Conservation (phyloP, 30 jellyfish, hydroid and myxozoan species). For the Hydra vulgaris region DNA sequence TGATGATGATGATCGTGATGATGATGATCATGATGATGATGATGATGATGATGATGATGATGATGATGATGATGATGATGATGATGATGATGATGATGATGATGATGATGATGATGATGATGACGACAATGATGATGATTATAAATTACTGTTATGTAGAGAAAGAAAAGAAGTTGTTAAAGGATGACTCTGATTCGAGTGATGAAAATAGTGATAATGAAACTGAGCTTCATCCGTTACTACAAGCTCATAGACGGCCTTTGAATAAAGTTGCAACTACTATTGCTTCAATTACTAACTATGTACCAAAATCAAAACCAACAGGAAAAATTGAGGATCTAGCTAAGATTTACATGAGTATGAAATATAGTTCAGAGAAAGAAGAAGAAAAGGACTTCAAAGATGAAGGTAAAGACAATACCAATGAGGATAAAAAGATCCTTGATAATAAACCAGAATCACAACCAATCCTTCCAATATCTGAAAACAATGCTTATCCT, state of each 20-base stretch:
- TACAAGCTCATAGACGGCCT: conserved; percentile 84
- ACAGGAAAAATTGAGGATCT: conserved; percentile 29
- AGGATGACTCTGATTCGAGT: background rate
- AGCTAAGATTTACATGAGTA: conserved; percentile 41
- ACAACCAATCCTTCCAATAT: background rate
- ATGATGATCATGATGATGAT: conserved; percentile 1
- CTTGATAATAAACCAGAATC: background rate
- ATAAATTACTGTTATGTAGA: background rate
- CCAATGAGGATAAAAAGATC: background rate
- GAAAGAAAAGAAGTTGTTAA: background rate
- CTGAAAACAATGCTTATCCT: background rate
- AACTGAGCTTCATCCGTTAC: conserved; percentile 64
- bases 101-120: background rate
- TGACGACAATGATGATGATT: no score
- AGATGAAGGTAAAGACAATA: background rate
- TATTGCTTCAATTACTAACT: background rate
- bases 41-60: conserved; percentile 1
- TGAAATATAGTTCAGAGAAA: conserved; percentile 14
- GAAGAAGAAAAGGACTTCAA: conserved; percentile 1
- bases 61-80: background rate
- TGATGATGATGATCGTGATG: background rate
- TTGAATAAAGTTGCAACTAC: conserved; percentile 18
- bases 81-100: conserved; percentile 4
- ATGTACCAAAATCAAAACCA: conserved; percentile 21
- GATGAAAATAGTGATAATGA: conserved; percentile 49